Conservation (phyloP, 2,888 invertebrate species). For the Leptogaster cylindrica region DNA sequence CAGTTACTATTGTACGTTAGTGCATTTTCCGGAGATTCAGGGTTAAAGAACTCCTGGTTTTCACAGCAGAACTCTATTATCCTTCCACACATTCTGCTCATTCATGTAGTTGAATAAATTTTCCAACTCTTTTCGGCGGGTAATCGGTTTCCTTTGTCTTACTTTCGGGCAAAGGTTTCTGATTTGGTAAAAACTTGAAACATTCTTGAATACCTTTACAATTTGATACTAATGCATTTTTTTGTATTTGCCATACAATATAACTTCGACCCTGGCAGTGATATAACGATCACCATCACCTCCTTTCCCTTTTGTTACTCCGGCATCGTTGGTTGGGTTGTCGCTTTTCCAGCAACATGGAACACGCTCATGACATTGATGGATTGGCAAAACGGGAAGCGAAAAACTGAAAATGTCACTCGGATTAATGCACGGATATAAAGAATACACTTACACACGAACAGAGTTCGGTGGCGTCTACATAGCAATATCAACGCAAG, state of each 20-base stretch:
- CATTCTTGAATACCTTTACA: slow-evolving; percentile 31
- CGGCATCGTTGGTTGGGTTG: slow-evolving; percentile 15
- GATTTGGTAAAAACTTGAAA: slow-evolving; percentile 19
- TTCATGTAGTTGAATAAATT: slow-evolving; percentile 2
- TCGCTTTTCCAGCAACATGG: slow-evolving; percentile 46
- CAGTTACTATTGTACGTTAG: too few relatives aligned
- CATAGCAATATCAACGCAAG: slow-evolving; percentile 40
- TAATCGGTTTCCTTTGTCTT: not conserved
- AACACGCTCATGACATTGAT: slow-evolving; percentile 54
- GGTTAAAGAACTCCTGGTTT: too few relatives aligned
- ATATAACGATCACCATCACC: slow-evolving; percentile 34
- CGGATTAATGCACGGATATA: slow-evolving; percentile 54
- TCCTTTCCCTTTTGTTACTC: slow-evolving; percentile 27
- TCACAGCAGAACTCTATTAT: too few relatives aligned
- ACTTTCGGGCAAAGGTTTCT: not conserved
- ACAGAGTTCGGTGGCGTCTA: not conserved
- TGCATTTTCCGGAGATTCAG: too few relatives aligned
- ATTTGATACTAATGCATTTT: slow-evolving; percentile 37
- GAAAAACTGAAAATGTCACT: slow-evolving; percentile 55
- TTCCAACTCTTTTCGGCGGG: too few relatives aligned
- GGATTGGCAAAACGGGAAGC: slow-evolving; percentile 53
- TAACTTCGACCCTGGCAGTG: slow-evolving; percentile 23
- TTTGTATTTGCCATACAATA: slow-evolving; percentile 19
- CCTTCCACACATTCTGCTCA: too few relatives aligned
- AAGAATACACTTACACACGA: slow-evolving; percentile 51